Percentiles rank a stretch among this genome's conserved stretches.
Conservation (phyloP, 2,113 vertebrate genomes). For the Embiotoca jacksoni region DNA sequence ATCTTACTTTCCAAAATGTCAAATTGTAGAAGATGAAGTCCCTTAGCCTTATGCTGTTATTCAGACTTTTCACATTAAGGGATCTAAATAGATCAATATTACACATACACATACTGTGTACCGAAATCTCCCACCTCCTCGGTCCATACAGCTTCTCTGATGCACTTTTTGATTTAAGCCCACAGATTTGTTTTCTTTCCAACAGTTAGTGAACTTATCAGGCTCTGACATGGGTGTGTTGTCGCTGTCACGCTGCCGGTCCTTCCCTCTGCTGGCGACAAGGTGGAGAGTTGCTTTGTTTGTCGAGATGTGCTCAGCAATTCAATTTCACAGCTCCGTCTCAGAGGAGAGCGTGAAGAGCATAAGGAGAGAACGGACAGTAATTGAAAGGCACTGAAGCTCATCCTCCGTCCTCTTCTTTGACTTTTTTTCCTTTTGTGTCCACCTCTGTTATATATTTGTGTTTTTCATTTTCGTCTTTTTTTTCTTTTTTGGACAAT, state of each 20-base stretch:
- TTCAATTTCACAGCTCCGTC: slow-evolving; percentile 77
- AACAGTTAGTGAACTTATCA: slow-evolving; percentile 61
- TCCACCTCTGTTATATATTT: slow-evolving; percentile 18
- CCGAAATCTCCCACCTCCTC: slow-evolving; percentile 9
- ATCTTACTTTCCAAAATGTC: neutral
- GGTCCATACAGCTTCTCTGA: slow-evolving; percentile 22
- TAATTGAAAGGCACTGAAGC: slow-evolving; percentile 79
- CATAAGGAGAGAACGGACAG: slow-evolving; percentile 56
- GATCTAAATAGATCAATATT: neutral
- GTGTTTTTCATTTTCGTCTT: slow-evolving; percentile 1
- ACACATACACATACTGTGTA: neutral
- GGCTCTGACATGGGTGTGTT: slow-evolving; percentile 63
- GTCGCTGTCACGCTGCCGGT: slow-evolving; percentile 54
- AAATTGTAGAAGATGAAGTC: neutral
- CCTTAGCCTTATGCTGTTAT: neutral
- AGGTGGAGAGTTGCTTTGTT: slow-evolving; percentile 74
- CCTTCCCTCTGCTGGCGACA: slow-evolving; percentile 43
- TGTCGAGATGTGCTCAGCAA: slow-evolving; percentile 74
- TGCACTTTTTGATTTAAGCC: slow-evolving; percentile 46
- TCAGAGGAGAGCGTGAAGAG: slow-evolving; percentile 62
- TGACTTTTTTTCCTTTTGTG: slow-evolving; percentile 28
- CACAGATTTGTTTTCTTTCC: slow-evolving; percentile 60
- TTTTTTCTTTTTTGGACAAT: slow-evolving; percentile 3
- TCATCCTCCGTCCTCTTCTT: slow-evolving; percentile 58
- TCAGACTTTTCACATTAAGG: neutral